phyloP scores from a whole-genome alignment of 2,797 vertebrate species.

The Anabas testudineus region DNA sequence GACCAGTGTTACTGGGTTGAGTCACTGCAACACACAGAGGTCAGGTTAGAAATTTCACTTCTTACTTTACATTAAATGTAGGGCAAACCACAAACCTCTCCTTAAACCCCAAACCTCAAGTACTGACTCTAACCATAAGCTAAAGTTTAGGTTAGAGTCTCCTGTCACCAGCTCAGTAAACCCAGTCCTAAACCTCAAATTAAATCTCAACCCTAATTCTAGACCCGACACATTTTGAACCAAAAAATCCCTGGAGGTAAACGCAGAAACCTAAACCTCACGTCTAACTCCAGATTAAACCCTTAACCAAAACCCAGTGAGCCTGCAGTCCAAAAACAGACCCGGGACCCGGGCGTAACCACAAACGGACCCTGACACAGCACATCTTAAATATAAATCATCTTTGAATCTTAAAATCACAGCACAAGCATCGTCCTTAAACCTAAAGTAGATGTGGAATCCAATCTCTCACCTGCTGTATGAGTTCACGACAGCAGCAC shows the following conservation, averaged over 20 bases:
- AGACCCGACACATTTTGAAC: background rate
- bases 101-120: slow-evolving; percentile 3
- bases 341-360: background rate
- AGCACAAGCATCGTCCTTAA: background rate
- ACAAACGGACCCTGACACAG: slow-evolving; percentile 1
- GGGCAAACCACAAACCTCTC: background rate
- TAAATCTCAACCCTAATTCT: slow-evolving; percentile 17
- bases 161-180: slow-evolving; percentile 3
- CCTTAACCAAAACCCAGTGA: background rate
- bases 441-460: background rate
- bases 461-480: background rate
- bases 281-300: background rate
- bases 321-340: background rate
- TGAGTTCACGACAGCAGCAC: too few relatives aligned
- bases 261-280: slow-evolving; percentile 18
- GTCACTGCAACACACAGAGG: background rate
- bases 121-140: background rate
- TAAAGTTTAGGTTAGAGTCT: slow-evolving; percentile 8
- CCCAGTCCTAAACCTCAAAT: slow-evolving; percentile 21
- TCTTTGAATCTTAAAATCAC: slow-evolving; percentile 1
- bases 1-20: too few relatives aligned
- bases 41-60: background rate
- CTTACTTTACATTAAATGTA: background rate
- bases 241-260: slow-evolving; percentile 1
- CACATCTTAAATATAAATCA: background rate